Evolutionary conservation across 37 sponge, comb jelly and placozoan species (phyloP).

Genomic region (Ephydatia muelleri): DNA sequence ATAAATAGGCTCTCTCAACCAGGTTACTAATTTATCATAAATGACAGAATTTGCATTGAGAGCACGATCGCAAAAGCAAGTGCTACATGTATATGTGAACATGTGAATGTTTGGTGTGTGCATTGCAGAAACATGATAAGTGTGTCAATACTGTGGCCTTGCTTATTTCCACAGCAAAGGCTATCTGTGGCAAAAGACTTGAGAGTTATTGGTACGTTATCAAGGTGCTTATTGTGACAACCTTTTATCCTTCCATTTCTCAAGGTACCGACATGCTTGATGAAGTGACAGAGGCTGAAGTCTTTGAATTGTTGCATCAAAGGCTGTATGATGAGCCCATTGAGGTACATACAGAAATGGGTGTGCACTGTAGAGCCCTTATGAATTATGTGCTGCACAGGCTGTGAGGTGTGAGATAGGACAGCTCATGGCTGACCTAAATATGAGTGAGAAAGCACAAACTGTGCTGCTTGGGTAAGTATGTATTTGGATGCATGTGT

Average conservation of each 20-base stretch:
- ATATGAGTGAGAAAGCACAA: slow-evolving; percentile 17
- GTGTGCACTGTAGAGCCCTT: not conserved
- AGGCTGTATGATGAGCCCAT: slow-evolving; percentile 30
- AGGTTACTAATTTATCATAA: too few species aligned
- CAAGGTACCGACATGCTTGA: not conserved
- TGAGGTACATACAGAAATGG: not conserved
- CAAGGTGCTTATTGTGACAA: not conserved
- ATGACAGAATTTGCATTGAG: not conserved
- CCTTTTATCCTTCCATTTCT: not conserved
- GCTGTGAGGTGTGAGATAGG: slow-evolving; percentile 37
- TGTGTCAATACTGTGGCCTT: not conserved
- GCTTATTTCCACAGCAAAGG: slow-evolving; percentile 2
- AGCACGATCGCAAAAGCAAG: not conserved
- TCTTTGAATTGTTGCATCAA: slow-evolving; percentile 6
- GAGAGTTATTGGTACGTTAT: slow-evolving; percentile 10
- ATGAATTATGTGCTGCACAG: not conserved
- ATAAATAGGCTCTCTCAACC: too few species aligned
- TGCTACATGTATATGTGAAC: not conserved
- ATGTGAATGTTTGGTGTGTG: not conserved
- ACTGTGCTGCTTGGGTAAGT: slow-evolving; percentile 13
- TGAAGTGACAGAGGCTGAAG: not conserved
- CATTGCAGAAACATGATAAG: too few species aligned
- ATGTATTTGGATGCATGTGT: not conserved
- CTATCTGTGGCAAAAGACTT: not conserved
- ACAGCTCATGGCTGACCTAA: not conserved